These are phyloP conservation scores for Crypturellus undulatus DNA, from an alignment of 2,113 vertebrate species.

Conservation along the genomic window DNA sequence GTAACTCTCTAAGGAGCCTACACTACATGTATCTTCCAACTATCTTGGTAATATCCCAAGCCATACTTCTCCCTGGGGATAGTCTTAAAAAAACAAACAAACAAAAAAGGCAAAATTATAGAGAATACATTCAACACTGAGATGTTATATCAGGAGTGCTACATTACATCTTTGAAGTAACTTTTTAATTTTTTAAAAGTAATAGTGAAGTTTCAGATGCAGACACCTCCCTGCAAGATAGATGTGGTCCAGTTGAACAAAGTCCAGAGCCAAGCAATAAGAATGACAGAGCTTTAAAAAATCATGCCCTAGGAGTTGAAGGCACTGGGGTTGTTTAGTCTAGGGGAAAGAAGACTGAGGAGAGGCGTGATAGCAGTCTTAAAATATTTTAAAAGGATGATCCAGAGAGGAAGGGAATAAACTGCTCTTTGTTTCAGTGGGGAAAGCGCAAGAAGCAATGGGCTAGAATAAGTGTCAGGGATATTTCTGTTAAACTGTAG, in stretches of 20 bases:
- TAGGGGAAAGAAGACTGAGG: slow-evolving; percentile 37
- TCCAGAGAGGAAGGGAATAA: background rate
- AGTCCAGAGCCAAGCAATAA: slow-evolving; percentile 5
- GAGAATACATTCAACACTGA: background rate
- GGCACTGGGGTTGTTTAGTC: slow-evolving; percentile 54
- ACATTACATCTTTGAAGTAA: background rate
- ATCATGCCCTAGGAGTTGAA: background rate
- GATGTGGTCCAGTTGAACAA: background rate
- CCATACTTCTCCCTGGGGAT: background rate
- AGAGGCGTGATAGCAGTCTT: background rate
- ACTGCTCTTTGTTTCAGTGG: background rate
- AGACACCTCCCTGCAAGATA: background rate
- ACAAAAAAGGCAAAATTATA: background rate
- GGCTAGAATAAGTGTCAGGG: background rate
- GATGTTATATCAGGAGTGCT: background rate
- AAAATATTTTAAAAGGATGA: background rate
- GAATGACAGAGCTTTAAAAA: background rate
- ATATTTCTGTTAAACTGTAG: background rate
- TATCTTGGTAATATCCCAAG: background rate
- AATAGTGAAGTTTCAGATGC: background rate
- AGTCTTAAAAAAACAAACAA: background rate
- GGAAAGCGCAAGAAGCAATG: background rate
- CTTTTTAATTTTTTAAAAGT: background rate
- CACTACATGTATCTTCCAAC: background rate
- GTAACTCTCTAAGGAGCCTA: background rate